Evolutionary conservation across 2,888 invertebrate species (phyloP).

Genomic region (Clepsis dumicolana): DNA sequence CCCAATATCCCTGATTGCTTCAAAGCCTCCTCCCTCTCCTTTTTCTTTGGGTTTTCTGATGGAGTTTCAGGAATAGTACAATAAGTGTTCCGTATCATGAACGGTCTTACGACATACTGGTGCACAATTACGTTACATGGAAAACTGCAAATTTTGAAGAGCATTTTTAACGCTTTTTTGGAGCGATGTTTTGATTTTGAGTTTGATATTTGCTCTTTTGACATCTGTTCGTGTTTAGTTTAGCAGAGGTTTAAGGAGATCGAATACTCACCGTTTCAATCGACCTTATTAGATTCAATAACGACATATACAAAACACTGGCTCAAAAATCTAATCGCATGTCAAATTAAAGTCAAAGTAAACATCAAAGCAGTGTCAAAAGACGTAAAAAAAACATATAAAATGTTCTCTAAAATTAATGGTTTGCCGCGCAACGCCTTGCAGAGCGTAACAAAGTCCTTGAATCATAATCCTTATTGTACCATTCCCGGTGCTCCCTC

Average conservation of each 20-base stretch:
- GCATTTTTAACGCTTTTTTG: conserved; percentile 6
- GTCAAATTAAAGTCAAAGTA: neutral
- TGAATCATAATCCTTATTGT: neutral
- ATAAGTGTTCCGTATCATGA: neutral
- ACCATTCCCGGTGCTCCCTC: conserved; percentile 50
- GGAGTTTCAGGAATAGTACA: conserved; percentile 44
- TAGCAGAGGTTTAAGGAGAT: neutral
- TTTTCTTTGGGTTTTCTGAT: conserved; percentile 65
- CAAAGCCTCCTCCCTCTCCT: conserved; percentile 63
- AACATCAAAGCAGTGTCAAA: conserved; percentile 10
- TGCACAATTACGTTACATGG: neutral
- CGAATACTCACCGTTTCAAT: neutral
- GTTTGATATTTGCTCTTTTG: neutral
- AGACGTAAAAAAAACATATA: conserved; percentile 24
- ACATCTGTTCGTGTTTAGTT: neutral
- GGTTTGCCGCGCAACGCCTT: neutral
- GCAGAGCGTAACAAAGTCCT: neutral
- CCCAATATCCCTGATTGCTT: conserved; percentile 70
- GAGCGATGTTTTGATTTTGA: neutral
- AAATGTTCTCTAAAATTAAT: conserved; percentile 32
- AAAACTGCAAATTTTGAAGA: conserved; percentile 16
- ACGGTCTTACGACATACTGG: neutral
- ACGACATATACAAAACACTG: neutral
- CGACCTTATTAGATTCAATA: neutral
- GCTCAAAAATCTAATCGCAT: neutral